Conservation (phyloP, 2,888 invertebrate genomes). For the Metellina segmentata region DNA sequence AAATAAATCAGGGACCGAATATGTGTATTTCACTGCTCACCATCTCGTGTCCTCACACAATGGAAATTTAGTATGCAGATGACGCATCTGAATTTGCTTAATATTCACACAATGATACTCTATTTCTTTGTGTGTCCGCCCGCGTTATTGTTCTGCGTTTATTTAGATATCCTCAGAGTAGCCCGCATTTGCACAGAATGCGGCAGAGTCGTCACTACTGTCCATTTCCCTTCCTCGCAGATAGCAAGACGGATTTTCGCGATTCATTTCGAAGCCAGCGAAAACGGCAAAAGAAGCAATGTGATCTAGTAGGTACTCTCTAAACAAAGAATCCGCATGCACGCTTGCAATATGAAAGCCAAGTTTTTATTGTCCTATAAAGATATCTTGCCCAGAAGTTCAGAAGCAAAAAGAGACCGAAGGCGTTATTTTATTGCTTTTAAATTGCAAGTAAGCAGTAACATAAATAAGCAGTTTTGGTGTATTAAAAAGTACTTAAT, state of each 20-base stretch:
- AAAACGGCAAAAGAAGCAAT: not conserved
- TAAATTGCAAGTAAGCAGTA: no score
- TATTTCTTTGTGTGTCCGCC: constrained; percentile 51
- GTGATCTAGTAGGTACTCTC: no score
- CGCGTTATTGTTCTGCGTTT: constrained; percentile 35
- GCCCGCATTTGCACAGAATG: constrained; percentile 41
- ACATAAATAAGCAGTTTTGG: no score
- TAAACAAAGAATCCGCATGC: no score
- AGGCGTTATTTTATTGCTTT: no score
- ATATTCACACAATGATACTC: constrained; percentile 70
- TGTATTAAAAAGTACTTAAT: no score
- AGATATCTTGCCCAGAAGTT: no score
- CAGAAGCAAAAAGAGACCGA: no score
- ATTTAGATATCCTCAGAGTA: constrained; percentile 24
- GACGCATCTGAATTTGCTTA: constrained; percentile 24
- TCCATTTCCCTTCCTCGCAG: constrained; percentile 1
- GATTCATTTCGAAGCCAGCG: not conserved
- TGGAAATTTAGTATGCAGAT: constrained; percentile 51
- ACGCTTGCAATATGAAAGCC: no score
- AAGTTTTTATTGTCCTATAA: no score
- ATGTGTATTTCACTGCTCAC: constrained; percentile 4
- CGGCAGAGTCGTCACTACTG: not conserved
- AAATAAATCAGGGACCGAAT: constrained; percentile 55
- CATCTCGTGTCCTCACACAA: constrained; percentile 23
- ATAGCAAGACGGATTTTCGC: not conserved